Base-by-base conservation (phyloP, 1,140 invertebrate species). In the Aplysia californica region DNA sequence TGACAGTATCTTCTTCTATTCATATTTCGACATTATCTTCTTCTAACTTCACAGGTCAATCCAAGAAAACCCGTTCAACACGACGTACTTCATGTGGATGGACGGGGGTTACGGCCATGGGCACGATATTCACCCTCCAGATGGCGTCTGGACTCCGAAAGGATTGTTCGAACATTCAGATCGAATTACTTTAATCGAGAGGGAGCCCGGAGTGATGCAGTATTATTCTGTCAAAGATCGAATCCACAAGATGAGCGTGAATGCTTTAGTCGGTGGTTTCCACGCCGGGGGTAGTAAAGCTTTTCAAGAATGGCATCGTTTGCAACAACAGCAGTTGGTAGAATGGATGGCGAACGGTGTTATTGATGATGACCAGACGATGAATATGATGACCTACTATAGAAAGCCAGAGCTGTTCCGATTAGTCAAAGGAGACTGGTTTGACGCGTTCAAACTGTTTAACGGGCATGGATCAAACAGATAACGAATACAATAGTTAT, bases 81-180 rank as follows among this genome's bases (percentile, higher is more conserved):
- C n/a, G 20, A 26, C 44, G 4, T 66, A 75, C 39, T 79, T 75
- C 39, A 29, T 75, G 26, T 79, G 73, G 77, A 15, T 79, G 33
- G 77, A 79, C 41, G 65, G 66, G 10, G 77, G 77, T 0, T 79
- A 79, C 44, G 77, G 77, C 2, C 77, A 79, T 55, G 77, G 77
- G 20, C 29, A 70, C 33, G 66, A 75, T 50, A 44, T 75, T 21
- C 69, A 65, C 39, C 77, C 77, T 0, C 2, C 4, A 31, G 68
- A 79, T 31, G 71, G 59, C 21, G 38, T 79, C 1, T 79, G 77
- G 77, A 64, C 26, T 21, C 77, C 77, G 20, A 56, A 71, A 38
- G 38, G 56, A 15, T 26, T 70, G 3, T 50, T 66, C 33, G 55
- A 64, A 23, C 31, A 56, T 55, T 21, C 44, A n/a, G 55, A 79